A percentile compares a stretch with the other conserved stretches of the same genome.
Conservation (phyloP, 2,888 invertebrate species). For the Drosophila sordidula region DNA sequence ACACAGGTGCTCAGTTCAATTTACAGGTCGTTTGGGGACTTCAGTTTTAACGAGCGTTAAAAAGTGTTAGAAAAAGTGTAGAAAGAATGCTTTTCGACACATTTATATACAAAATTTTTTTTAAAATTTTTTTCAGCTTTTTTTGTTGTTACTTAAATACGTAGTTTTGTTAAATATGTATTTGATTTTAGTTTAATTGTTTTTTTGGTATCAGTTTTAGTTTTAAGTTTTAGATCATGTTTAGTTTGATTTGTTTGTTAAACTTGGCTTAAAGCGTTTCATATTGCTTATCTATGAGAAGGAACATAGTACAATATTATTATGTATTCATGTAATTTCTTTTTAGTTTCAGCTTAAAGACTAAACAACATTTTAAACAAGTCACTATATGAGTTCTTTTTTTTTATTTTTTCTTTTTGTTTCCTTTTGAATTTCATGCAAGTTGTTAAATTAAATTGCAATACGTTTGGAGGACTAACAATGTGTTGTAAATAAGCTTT, state of each 20-base stretch:
- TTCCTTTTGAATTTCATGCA: constrained; percentile 22
- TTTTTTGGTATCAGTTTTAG: constrained; percentile 8
- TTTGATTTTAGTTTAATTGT: constrained; percentile 50
- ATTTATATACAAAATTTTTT: constrained; percentile 55
- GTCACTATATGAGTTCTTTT: constrained; percentile 63
- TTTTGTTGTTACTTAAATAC: constrained; percentile 25
- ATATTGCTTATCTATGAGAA: constrained; percentile 82
- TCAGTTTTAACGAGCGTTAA: constrained; percentile 48
- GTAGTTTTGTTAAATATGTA: constrained; percentile 49
- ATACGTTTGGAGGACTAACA: constrained; percentile 47
- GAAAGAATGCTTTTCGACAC: constrained; percentile 63
- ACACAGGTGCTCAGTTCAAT: constrained; percentile 20
- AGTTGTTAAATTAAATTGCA: constrained; percentile 36
- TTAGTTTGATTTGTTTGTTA: constrained; percentile 69
- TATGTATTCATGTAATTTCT: constrained; percentile 42
- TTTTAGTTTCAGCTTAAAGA: constrained; percentile 66
- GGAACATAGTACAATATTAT: constrained; percentile 76
- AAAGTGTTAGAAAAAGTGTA: constrained; percentile 69
- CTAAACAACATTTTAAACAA: constrained; percentile 77
- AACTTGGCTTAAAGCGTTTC: constrained; percentile 75
- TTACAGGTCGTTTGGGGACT: constrained; percentile 26
- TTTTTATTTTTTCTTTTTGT: constrained; percentile 33
- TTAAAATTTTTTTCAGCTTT: constrained; percentile 28
- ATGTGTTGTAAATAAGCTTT: constrained; percentile 64
- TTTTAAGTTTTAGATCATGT: constrained; percentile 56